A percentile compares a stretch with the other conserved stretches of the same genome.
phyloP scores from a whole-genome alignment of 2,113 vertebrate genomes.

The Empidonax alnorum region DNA sequence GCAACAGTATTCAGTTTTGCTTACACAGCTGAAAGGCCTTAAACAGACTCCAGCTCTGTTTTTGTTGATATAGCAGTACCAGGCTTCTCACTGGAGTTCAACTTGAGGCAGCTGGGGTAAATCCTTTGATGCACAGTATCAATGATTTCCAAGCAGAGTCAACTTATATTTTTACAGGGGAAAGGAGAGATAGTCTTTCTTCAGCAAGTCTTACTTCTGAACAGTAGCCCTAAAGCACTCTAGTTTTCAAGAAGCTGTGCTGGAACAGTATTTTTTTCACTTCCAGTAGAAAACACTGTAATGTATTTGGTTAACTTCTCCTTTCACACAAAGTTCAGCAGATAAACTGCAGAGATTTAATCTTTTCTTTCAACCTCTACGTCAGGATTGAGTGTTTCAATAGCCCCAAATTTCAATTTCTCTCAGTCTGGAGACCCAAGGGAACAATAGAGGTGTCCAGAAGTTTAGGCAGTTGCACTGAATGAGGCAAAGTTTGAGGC shows the following conservation, averaged over 20 bases:
- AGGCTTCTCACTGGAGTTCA: neutral
- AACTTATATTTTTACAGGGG: neutral
- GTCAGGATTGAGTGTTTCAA: neutral
- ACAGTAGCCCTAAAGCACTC: neutral
- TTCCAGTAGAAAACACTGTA: neutral
- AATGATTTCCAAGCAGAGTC: neutral
- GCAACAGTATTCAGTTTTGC: neutral
- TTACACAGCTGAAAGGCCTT: conserved; percentile 23
- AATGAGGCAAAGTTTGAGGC: neutral
- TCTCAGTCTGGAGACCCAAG: neutral
- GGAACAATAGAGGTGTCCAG: neutral
- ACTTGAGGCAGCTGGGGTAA: neutral
- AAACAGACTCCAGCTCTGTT: neutral
- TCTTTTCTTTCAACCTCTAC: neutral
- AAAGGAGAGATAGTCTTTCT: neutral
- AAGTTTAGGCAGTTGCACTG: neutral
- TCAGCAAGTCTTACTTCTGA: neutral
- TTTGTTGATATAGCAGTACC: neutral
- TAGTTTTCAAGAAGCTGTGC: neutral
- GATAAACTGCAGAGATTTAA: neutral
- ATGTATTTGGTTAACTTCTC: neutral
- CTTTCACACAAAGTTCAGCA: neutral
- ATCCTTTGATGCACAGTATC: neutral
- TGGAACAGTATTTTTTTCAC: neutral
- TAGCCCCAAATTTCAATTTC: neutral